A percentile compares a stretch with the other conserved stretches of the same genome.
Conservation (phyloP, 2,888 invertebrate species). For the Cheilosia soror region DNA sequence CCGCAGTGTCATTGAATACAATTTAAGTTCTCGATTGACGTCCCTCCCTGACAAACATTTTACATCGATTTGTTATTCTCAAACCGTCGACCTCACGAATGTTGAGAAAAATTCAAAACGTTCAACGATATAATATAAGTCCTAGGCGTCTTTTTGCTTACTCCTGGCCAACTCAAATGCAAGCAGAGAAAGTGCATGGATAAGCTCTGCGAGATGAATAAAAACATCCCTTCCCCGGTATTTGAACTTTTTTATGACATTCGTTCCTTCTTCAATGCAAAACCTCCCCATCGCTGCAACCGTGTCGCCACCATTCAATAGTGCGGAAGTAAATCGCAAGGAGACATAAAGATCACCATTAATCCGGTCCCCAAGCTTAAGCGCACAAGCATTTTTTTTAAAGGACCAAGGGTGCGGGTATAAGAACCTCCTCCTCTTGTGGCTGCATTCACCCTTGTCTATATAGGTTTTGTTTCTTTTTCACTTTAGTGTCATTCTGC, state of each 20-base stretch:
- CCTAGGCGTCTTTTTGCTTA: neutral
- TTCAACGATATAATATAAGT: conserved; percentile 15
- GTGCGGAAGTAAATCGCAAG: conserved; percentile 44
- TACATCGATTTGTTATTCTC: neutral
- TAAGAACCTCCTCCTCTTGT: neutral
- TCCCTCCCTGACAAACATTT: too few species aligned
- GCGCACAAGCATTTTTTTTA: neutral
- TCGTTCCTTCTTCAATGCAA: neutral
- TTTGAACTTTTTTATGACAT: conserved; percentile 33
- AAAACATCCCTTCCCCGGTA: conserved; percentile 12
- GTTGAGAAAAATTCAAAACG: neutral
- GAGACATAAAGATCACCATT: conserved; percentile 37
- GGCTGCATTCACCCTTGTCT: neutral
- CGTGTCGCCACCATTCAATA: conserved; percentile 41
- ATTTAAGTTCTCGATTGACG: too few species aligned
- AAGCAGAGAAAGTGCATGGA: conserved; percentile 21
- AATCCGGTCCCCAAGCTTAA: conserved; percentile 25
- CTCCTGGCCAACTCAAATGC: neutral
- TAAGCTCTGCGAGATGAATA: conserved; percentile 14
- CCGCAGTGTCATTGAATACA: too few species aligned
- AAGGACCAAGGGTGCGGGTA: neutral
- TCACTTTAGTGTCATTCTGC: conserved; percentile 1
- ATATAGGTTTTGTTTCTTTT: conserved; percentile 1
- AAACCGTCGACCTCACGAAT: neutral
- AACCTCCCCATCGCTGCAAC: neutral